phyloP scores from a whole-genome alignment of 2,797 vertebrate genomes.

The Hafferia zeledoni region DNA sequence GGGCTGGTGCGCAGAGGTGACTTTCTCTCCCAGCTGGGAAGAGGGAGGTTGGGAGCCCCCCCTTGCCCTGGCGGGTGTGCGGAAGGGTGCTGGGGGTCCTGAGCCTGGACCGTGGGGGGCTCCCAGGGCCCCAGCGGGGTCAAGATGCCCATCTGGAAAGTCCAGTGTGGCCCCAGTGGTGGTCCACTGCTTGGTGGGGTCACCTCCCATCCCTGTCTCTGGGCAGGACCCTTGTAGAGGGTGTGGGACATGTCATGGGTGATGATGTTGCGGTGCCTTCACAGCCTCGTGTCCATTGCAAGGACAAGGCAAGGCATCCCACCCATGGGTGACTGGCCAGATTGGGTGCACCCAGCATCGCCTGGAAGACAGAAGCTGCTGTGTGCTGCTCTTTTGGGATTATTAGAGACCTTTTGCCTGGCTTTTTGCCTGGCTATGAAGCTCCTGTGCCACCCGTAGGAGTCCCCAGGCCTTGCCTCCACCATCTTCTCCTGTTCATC shows the following conservation, averaged over 20 bases:
- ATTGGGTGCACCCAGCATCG: not conserved
- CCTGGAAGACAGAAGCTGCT: not conserved
- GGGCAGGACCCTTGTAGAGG: not conserved
- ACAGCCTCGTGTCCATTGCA: fast-evolving
- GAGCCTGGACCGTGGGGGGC: fast-evolving
- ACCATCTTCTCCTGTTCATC: not conserved
- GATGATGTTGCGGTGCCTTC: fast-evolving
- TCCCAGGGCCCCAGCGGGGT: not conserved
- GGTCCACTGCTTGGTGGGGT: not conserved
- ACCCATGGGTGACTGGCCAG: not conserved
- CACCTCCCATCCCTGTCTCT: fast-evolving
- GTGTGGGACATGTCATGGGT: fast-evolving
- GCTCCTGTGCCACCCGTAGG: not conserved
- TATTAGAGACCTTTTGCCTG: not conserved
- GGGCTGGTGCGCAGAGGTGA: constrained; percentile 81
- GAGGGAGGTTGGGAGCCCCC: constrained; percentile 70
- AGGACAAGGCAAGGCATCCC: not conserved
- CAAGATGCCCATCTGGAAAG: not conserved
- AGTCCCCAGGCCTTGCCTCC: not conserved
- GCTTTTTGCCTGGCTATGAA: not conserved
- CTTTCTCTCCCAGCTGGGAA: constrained; percentile 82
- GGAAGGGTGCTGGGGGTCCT: not conserved
- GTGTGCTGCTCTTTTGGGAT: not conserved
- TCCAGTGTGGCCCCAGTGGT: fast-evolving
- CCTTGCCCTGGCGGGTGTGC: fast-evolving